phyloP scores from a whole-genome alignment of 2,797 vertebrate genomes.

The Macropodus opercularis region DNA sequence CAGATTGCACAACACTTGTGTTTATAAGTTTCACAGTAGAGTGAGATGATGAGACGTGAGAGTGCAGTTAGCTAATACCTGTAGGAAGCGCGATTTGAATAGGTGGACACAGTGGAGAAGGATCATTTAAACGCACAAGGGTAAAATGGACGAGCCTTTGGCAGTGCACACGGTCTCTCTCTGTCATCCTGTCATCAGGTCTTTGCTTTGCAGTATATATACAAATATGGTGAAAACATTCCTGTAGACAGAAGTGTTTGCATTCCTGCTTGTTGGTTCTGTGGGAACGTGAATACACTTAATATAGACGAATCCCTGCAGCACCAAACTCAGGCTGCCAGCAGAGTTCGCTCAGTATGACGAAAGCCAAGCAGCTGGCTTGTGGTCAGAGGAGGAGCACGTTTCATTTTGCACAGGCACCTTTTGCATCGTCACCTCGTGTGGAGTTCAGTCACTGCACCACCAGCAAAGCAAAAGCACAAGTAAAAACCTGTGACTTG shows the following conservation, averaged over 20 bases:
- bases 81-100: constrained; percentile 49
- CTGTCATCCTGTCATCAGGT: constrained; percentile 22
- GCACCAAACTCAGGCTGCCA: constrained; percentile 17
- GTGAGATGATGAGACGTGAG: background rate
- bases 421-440: constrained; percentile 1
- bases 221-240: constrained; percentile 56
- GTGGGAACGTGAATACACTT: constrained; percentile 16
- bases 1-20: constrained; percentile 25
- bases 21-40: background rate
- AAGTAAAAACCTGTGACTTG: background rate
- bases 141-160: constrained; percentile 4
- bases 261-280: constrained; percentile 43
- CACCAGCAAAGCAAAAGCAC: background rate
- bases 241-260: constrained; percentile 25
- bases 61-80: constrained; percentile 26
- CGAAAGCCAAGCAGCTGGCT: constrained; percentile 10
- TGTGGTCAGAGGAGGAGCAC: constrained; percentile 4
- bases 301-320: constrained; percentile 13
- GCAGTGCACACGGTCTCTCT: background rate
- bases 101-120: constrained; percentile 28
- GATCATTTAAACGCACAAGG: constrained; percentile 41
- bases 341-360: background rate
- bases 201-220: constrained; percentile 27
- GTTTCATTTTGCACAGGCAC: background rate
- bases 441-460: background rate